Evolutionary conservation across 1,140 invertebrate species (phyloP), one percentile per base, ranked within the genome.

Genomic region (Euura lappo): DNA sequence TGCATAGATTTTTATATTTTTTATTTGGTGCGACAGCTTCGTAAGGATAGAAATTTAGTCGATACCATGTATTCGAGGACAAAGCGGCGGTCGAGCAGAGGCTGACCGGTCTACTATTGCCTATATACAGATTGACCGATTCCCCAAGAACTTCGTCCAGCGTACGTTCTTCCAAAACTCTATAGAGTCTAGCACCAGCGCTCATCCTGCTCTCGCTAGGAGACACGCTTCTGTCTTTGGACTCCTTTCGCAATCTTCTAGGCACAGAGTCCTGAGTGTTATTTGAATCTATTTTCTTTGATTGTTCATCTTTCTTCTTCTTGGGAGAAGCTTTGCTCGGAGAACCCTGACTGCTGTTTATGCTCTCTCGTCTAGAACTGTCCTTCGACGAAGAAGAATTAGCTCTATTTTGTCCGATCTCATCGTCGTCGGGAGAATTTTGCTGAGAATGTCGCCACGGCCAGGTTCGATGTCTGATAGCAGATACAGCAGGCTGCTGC

Each of bases 111-210:
- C 66, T 68, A n/a, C 69, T 66, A 42, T 51, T 60, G 66, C 13
- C 66, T 8, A 44, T 44, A 10, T 68, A 68, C 28, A 44, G 42
- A 68, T 68, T 44, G 66, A 42, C 44, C 8, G 28, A 10, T 10
- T 68, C 66, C 0, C 13, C 66, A 42, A 68, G 66, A 44, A 68
- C 44, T 44, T 87, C 86, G 10, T 86, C 85, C 8, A 87, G 79
- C 43, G 83, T 82, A 46, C 84, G 83, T 72, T 88, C 88, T 71
- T 89, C 88, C 71, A 88, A 80, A 2, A 89, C 83, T 70, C 86
- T 79, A 74, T 87, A 88, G 2, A 88, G 76, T 47, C 84, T 76
- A 6, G 86, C 83, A 11, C 84, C 83, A n/a, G 83, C 80, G 73
- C 77, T 82, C 10, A 84, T 72, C 72, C 83, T 80, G 74, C 83